A percentile compares a stretch with the other conserved stretches of the same genome.
phyloP scores from a whole-genome alignment of 1,140 invertebrate genomes.

The Halyomorpha halys region DNA sequence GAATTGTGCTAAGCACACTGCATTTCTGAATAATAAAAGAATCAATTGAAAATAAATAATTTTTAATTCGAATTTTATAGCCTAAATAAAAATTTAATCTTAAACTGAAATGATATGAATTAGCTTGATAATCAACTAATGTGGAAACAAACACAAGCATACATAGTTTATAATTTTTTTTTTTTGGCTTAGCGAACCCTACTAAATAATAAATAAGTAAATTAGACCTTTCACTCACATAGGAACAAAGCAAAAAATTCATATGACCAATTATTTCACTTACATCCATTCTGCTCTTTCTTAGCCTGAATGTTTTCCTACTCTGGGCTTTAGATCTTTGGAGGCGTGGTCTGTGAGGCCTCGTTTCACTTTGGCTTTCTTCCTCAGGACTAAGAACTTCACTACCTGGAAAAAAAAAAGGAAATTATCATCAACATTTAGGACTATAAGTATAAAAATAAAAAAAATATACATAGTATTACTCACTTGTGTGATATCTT shows the following conservation, averaged over 20 bases:
- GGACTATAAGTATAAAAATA: neutral
- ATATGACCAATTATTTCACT: neutral
- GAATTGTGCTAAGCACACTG: too few species aligned
- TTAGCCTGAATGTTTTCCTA: conserved; percentile 81
- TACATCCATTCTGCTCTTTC: conserved; percentile 54
- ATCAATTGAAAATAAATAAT: too few species aligned
- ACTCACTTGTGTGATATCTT: conserved; percentile 23
- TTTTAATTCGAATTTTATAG: too few species aligned
- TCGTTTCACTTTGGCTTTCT: conserved; percentile 39
- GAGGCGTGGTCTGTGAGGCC: conserved; percentile 58
- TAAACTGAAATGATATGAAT: too few species aligned
- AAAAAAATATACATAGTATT: neutral
- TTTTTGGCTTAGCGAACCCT: too few species aligned
- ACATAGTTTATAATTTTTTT: too few species aligned
- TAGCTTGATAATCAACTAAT: too few species aligned
- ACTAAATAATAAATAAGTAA: too few species aligned
- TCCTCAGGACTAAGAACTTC: conserved; percentile 62
- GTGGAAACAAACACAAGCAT: too few species aligned
- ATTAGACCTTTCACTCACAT: too few species aligned
- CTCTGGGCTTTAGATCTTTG: conserved; percentile 88
- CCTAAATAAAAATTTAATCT: too few species aligned
- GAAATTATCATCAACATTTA: neutral
- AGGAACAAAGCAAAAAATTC: too few species aligned
- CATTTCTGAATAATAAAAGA: neutral
- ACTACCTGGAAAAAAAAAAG: conserved; percentile 32